phyloP scores from a whole-genome alignment of 2,888 invertebrate genomes.

The Mycalesis mineus region DNA sequence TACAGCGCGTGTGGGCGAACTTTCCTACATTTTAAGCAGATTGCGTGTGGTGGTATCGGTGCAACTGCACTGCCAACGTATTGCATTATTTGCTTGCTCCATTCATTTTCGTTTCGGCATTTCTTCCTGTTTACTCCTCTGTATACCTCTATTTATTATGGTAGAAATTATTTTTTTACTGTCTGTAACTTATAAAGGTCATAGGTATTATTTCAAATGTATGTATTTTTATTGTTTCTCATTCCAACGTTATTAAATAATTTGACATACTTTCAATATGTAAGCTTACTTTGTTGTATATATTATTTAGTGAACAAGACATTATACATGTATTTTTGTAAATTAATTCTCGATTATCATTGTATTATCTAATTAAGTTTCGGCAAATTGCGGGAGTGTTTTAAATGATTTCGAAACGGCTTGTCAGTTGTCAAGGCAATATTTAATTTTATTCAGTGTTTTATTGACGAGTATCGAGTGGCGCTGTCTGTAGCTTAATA shows the following conservation, averaged over 20 bases:
- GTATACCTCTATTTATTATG: background rate
- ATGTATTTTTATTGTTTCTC: constrained; percentile 46
- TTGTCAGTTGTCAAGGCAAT: constrained; percentile 48
- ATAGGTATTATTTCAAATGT: constrained; percentile 32
- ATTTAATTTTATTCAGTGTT: no score
- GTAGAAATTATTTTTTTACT: background rate
- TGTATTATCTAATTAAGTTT: constrained; percentile 26
- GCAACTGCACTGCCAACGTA: background rate
- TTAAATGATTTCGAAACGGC: constrained; percentile 44
- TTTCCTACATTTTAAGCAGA: no score
- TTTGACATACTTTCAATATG: constrained; percentile 45
- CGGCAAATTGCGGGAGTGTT: constrained; percentile 45
- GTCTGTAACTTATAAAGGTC: background rate
- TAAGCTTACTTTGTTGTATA: constrained; percentile 60
- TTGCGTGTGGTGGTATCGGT: background rate
- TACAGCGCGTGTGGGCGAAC: no score
- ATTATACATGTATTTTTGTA: constrained; percentile 64
- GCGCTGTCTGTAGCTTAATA: no score
- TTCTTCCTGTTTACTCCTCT: background rate
- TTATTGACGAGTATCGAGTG: no score
- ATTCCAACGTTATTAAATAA: constrained; percentile 61
- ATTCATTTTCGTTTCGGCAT: background rate
- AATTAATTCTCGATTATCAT: constrained; percentile 53
- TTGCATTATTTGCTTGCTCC: background rate
- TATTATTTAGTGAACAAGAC: constrained; percentile 43